phyloP scores from a whole-genome alignment of 2,113 vertebrate species.

The Anguilla rostrata region DNA sequence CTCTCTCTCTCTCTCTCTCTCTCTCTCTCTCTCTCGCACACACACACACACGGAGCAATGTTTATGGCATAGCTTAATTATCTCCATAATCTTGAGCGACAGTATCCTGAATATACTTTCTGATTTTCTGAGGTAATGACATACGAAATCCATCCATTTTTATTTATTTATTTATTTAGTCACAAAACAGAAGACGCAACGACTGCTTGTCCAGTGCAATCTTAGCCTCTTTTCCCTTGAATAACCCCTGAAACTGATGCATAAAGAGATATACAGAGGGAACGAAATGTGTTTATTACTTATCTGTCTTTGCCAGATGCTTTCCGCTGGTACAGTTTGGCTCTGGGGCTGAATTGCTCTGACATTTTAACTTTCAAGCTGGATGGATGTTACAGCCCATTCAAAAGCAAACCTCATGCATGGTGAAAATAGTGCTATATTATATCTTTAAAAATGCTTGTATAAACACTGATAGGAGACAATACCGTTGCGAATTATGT shows the following conservation, averaged over 20 bases:
- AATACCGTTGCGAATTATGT: background rate
- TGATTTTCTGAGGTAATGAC: constrained; percentile 58
- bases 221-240: constrained; percentile 1
- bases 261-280: constrained; percentile 1
- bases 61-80: constrained; percentile 58
- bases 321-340: constrained; percentile 18
- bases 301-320: constrained; percentile 65
- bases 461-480: background rate
- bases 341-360: constrained; percentile 17
- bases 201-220: constrained; percentile 30
- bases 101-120: constrained; percentile 59
- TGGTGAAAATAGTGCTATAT: constrained; percentile 2
- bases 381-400: constrained; percentile 14
- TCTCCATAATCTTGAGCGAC: constrained; percentile 69
- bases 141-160: constrained; percentile 50
- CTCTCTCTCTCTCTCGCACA: no score
- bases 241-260: constrained; percentile 21
- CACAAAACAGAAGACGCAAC: constrained; percentile 18
- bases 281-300: constrained; percentile 54
- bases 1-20: no score
- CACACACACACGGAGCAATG: constrained; percentile 28
- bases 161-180: constrained; percentile 38
- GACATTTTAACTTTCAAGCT: constrained; percentile 21
- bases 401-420: constrained; percentile 10
- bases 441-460: background rate